A percentile compares a stretch with the other conserved stretches of the same genome.
Evolutionary conservation across 1,140 invertebrate species (phyloP).

Genomic region (Heliconius melpomene): DNA sequence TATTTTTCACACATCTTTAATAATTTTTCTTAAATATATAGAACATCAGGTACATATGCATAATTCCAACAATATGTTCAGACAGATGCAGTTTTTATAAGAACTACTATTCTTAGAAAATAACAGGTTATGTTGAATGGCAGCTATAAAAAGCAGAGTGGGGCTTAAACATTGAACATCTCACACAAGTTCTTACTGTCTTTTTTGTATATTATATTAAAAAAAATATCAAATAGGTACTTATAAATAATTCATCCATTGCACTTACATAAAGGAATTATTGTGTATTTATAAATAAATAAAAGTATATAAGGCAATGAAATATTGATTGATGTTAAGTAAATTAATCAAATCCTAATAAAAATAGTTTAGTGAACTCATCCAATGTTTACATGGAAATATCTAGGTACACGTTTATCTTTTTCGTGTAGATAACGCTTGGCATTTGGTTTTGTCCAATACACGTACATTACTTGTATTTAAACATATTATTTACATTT

Average conservation of each 20-base stretch:
- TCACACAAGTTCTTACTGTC: not conserved
- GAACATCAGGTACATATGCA: too few species aligned
- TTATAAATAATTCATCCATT: not conserved
- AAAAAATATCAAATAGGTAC: not conserved
- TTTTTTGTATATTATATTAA: not conserved
- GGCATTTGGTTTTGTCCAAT: not conserved
- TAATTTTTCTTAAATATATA: too few species aligned
- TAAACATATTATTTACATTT: not conserved
- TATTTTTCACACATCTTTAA: too few species aligned
- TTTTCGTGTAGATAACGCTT: not conserved
- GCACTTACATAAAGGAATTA: not conserved
- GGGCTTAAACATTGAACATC: not conserved
- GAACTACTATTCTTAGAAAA: not conserved
- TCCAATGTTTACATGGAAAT: not conserved
- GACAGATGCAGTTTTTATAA: not conserved
- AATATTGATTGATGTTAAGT: not conserved
- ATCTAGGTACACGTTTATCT: constrained; percentile 2
- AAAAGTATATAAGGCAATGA: not conserved
- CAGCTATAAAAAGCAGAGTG: not conserved
- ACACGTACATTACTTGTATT: not conserved
- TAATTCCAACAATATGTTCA: not conserved
- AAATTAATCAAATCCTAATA: not conserved
- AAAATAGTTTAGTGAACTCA: not conserved
- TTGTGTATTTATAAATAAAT: not conserved
- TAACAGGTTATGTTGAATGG: constrained; percentile 12